These are phyloP conservation scores for Aleiodes testaceus DNA, from an alignment of 2,888 invertebrate genomes.

Conservation along the genomic window DNA sequence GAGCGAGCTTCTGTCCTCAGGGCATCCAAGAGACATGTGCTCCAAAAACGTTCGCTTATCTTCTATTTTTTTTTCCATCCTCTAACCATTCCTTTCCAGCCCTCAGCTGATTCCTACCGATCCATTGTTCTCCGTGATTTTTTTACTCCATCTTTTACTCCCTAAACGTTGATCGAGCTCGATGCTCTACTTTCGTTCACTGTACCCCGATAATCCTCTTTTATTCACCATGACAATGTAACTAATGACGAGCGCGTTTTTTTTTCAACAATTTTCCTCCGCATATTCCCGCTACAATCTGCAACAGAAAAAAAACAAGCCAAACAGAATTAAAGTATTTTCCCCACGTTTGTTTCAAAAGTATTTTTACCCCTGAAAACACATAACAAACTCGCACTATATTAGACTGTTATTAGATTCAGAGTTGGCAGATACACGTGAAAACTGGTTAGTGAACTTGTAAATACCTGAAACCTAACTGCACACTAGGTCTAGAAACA, in stretches of 20 bases:
- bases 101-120: slow-evolving; percentile 1
- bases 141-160: background rate
- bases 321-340: no score
- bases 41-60: slow-evolving; percentile 13
- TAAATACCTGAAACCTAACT: slow-evolving; percentile 14
- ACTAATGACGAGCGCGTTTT: background rate
- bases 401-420: slow-evolving; percentile 8
- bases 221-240: slow-evolving; percentile 3
- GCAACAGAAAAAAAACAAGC: no score
- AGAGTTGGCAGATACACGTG: background rate
- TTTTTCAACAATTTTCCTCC: background rate
- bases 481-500: slow-evolving; percentile 5
- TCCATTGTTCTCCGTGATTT: background rate
- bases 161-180: background rate
- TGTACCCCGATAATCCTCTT: background rate
- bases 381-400: background rate
- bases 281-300: no score
- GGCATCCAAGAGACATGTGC: slow-evolving; percentile 6
- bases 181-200: background rate
- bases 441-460: slow-evolving; percentile 21
- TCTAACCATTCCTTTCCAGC: background rate
- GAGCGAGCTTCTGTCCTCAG: background rate
- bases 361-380: background rate
- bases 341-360: no score
- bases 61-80: background rate